phyloP scores from a whole-genome alignment of 2,113 vertebrate genomes.

The Lipotes vexillifer region DNA sequence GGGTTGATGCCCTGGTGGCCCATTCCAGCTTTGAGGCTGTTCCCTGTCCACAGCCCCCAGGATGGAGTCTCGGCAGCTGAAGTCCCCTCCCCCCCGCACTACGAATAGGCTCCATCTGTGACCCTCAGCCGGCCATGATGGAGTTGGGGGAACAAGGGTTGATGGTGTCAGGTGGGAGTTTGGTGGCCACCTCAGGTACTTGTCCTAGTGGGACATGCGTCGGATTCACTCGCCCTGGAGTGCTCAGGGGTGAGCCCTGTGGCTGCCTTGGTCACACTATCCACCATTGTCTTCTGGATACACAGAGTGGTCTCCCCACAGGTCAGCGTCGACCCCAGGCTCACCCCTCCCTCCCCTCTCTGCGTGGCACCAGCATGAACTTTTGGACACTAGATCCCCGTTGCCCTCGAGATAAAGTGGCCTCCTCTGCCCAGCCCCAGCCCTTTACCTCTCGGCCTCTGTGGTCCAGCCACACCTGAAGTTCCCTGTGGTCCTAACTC shows the following conservation, averaged over 20 bases:
- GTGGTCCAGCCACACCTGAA: neutral
- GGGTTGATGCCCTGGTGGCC: neutral
- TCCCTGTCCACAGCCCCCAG: fast-evolving
- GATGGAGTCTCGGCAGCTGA: neutral
- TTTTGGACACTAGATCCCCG: neutral
- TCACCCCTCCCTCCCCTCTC: neutral
- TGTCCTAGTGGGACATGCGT: neutral
- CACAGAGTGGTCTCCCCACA: fast-evolving
- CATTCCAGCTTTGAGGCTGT: neutral
- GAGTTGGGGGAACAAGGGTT: neutral
- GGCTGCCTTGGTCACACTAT: neutral
- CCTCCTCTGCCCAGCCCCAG: neutral
- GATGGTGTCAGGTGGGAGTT: neutral
- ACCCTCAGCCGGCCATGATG: neutral
- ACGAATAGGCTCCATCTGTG: neutral
- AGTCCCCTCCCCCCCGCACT: neutral
- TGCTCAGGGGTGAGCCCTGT: neutral
- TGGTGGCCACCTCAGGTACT: neutral
- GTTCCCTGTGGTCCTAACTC: neutral
- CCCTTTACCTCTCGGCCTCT: neutral
- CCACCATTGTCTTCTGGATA: neutral
- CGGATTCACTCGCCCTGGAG: neutral
- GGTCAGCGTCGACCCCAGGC: neutral
- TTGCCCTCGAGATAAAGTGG: neutral
- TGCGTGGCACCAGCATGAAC: neutral